These are phyloP conservation scores for Holacanthus passer DNA, from an alignment of 2,113 vertebrate genomes.

Conservation along the genomic window DNA sequence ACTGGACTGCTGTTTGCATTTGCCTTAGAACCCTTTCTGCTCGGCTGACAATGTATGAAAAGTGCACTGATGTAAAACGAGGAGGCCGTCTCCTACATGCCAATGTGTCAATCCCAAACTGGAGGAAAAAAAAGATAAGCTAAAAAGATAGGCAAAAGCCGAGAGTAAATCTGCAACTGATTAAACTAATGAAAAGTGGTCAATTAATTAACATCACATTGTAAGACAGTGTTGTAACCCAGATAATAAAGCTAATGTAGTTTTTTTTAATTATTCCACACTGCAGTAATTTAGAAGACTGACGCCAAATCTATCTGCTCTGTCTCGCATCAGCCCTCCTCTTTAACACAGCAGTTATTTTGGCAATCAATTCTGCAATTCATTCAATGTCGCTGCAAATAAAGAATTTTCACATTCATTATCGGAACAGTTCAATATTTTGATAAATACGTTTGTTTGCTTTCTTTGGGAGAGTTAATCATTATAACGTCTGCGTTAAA, in stretches of 20 bases:
- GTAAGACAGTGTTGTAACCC: conserved; percentile 62
- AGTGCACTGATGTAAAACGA: conserved; percentile 56
- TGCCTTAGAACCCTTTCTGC: conserved; percentile 37
- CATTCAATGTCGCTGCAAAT: background rate
- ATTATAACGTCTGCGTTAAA: background rate
- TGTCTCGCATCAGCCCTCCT: background rate
- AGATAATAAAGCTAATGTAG: conserved; percentile 66
- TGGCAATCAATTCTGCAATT: conserved; percentile 5
- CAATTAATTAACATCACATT: conserved; percentile 80
- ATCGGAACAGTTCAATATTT: background rate
- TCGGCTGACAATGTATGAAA: conserved; percentile 42
- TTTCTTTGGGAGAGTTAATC: conserved; percentile 3
- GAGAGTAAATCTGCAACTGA: conserved; percentile 68
- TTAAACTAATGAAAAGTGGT: conserved; percentile 70
- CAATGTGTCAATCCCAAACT: conserved; percentile 62
- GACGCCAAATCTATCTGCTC: conserved; percentile 43
- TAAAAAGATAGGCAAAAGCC: conserved; percentile 55
- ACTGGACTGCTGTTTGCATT: conserved; percentile 52
- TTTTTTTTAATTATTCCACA: conserved; percentile 54
- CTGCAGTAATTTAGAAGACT: conserved; percentile 51
- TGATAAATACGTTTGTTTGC: background rate
- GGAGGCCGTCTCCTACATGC: conserved; percentile 49
- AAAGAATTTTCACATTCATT: background rate
- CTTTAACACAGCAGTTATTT: conserved; percentile 21
- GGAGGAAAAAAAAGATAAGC: conserved; percentile 46